Evolutionary conservation across 2,113 vertebrate species (phyloP).

Genomic region (Bagarius yarrelli): DNA sequence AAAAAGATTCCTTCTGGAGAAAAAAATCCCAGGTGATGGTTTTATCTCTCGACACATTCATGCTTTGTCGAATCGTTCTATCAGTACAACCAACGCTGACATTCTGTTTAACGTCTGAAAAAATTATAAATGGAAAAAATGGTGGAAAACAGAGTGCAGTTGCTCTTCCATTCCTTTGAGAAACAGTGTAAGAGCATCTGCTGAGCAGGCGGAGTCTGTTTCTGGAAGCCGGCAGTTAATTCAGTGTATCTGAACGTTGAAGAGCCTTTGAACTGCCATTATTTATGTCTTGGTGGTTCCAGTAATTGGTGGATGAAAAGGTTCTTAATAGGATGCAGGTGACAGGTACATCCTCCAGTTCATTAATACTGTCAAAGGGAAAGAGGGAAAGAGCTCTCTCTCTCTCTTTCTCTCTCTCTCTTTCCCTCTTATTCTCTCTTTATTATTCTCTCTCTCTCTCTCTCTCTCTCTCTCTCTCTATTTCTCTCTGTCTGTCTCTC

Average conservation of each 20-base stretch:
- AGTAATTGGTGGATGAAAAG: conserved; percentile 41
- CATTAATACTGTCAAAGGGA: conserved; percentile 7
- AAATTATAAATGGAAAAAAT: neutral
- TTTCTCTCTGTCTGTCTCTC: neutral
- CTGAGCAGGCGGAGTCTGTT: neutral
- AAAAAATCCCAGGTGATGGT: neutral
- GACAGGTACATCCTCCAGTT: conserved; percentile 35
- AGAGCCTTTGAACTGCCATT: conserved; percentile 41
- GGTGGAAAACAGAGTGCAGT: neutral
- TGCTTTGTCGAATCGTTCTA: neutral
- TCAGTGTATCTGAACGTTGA: conserved; percentile 23
- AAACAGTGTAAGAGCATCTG: conserved; percentile 16
- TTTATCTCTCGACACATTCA: neutral
- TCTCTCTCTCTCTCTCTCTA: neutral
- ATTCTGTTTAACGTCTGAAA: neutral
- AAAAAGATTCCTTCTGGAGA: no score
- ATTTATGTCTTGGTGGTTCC: conserved; percentile 39
- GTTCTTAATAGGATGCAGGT: conserved; percentile 37
- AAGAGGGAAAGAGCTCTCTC: neutral
- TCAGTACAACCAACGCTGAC: neutral
- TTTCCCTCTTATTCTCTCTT: no score
- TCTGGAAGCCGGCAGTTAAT: neutral
- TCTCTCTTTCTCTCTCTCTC: no score
- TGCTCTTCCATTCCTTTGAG: neutral
- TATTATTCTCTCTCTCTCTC: no score